Evolutionary conservation across 2,888 invertebrate genomes (phyloP), one percentile per base, ranked within the genome.

Genomic region (Sesamia inferens): DNA sequence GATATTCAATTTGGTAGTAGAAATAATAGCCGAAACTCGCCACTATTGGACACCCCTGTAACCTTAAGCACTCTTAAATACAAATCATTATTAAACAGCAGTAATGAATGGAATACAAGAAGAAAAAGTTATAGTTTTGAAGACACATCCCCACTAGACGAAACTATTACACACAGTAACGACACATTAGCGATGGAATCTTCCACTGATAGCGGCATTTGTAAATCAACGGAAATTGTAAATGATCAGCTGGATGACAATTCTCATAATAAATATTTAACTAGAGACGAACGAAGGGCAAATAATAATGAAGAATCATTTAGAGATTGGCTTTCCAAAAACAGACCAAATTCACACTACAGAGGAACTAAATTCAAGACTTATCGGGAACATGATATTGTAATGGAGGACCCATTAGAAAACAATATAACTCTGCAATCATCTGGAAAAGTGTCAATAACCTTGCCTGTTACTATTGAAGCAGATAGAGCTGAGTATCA

Each of bases 131-230:
- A 98, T 88, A 98, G 98, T 74, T 98, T 98, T 88, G 96, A 96
- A 91, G 95, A 95, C 71, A 94, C 95, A 2, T 91, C 93, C 47
- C 93, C 95, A 24, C 77, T 93, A 57, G 91, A 92, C 78, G 94
- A 94, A 88, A 91, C 87, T 59, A 91, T 91, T 64, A 83, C 90
- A 69, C 91, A 93, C 76, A 91, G 89, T 76, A 96, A 96, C 85
- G 96, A 95, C 74, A 96, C 96, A 81, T 91, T 96, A 79, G 96
- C 97, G 4, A 97, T 97, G 88, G 98, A 98, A 90, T 97, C 97
- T n/a, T 98, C 98, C 6, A 98, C 98, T 3, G 98, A 98, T 86
- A 98, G 98, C 87, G 98, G 98, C 0, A 97, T 98, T 85, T 98
- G 98, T 81, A 97, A 97, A 87, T 98, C 98, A 0, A 97, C 97